Conservation (phyloP, 2,797 vertebrate species). For the Galagoides demidoff region DNA sequence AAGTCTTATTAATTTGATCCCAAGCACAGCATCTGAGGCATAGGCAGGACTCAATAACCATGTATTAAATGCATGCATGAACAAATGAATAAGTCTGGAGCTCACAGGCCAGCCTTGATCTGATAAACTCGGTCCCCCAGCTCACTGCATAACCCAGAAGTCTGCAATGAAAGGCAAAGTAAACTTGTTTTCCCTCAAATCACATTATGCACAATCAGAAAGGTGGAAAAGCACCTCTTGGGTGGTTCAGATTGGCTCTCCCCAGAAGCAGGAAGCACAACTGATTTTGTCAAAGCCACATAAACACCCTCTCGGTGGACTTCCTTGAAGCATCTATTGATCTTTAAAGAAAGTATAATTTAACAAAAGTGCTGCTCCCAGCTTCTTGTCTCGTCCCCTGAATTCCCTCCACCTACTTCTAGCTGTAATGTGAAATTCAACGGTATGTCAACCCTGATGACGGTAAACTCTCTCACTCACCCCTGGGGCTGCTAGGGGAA, state of each 20-base stretch:
- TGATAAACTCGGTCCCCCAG: background rate
- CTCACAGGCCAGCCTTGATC: background rate
- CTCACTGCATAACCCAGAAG: conserved; percentile 26
- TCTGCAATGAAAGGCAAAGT: conserved; percentile 27
- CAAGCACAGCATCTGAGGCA: background rate
- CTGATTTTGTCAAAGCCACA: conserved; percentile 46
- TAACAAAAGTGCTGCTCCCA: conserved; percentile 58
- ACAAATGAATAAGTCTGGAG: conserved; percentile 4
- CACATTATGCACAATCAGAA: conserved; percentile 28
- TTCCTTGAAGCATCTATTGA: conserved; percentile 58
- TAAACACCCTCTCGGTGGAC: background rate
- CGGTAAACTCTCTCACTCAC: conserved; percentile 19
- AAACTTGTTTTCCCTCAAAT: conserved; percentile 57
- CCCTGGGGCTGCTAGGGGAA: background rate
- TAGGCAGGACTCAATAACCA: background rate
- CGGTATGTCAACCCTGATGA: conserved; percentile 5
- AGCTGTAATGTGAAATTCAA: conserved; percentile 56
- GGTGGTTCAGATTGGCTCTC: background rate
- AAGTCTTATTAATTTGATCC: conserved; percentile 4
- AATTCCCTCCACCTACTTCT: conserved; percentile 45
- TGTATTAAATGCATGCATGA: background rate
- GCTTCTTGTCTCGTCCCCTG: conserved; percentile 40
- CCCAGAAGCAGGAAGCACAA: background rate
- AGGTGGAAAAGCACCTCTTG: conserved; percentile 47
- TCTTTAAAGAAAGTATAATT: conserved; percentile 64